Percentiles rank a stretch among this genome's conserved stretches.
phyloP scores from a whole-genome alignment of 2,888 invertebrate genomes.

The Spilarctia lutea region DNA sequence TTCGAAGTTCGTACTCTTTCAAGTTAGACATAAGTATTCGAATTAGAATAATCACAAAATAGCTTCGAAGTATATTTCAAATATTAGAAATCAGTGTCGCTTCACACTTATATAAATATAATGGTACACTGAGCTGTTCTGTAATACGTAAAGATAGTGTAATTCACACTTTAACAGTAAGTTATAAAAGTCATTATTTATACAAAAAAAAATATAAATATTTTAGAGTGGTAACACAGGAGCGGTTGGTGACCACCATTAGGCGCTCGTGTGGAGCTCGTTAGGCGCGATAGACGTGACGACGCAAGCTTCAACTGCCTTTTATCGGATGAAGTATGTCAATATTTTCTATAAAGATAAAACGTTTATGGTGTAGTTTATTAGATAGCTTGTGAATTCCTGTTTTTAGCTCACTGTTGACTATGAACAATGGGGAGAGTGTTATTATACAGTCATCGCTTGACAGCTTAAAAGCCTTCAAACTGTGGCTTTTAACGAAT shows the following conservation, averaged over 20 bases:
- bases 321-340: conserved; percentile 75
- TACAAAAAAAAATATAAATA: conserved; percentile 65
- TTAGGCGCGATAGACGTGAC: conserved; percentile 71
- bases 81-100: conserved; percentile 82
- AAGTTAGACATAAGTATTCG: conserved; percentile 71
- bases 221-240: conserved; percentile 45
- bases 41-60: conserved; percentile 78
- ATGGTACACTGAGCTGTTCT: conserved; percentile 81
- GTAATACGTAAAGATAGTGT: conserved; percentile 83
- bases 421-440: conserved; percentile 63
- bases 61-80: conserved; percentile 82
- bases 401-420: conserved; percentile 77
- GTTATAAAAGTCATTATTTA: conserved; percentile 78
- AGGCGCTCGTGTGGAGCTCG: conserved; percentile 32
- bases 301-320: conserved; percentile 80
- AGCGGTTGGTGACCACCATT: conserved; percentile 26
- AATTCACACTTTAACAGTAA: conserved; percentile 81
- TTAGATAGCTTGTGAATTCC: conserved; percentile 82
- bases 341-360: conserved; percentile 83
- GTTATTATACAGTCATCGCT: conserved; percentile 74
- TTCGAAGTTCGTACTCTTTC: conserved; percentile 57
- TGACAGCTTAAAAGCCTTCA: conserved; percentile 85
- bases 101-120: conserved; percentile 74
- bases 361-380: conserved; percentile 77
- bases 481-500: conserved; percentile 85